These are phyloP conservation scores for Lithobates pipiens DNA, from an alignment of 2,797 vertebrate species.

Conservation along the genomic window DNA sequence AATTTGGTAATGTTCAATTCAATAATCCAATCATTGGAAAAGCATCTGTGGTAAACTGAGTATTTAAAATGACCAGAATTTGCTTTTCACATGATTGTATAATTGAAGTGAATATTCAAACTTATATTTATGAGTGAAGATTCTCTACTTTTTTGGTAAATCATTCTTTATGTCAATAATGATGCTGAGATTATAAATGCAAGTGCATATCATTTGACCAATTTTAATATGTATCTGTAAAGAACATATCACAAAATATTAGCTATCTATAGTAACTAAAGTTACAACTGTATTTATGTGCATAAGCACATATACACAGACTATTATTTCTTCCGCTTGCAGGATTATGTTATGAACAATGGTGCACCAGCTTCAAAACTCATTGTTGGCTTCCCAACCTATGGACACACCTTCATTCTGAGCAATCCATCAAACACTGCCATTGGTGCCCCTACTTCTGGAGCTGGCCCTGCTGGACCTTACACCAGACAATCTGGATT, in stretches of 20 bases:
- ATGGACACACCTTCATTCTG: constrained; percentile 78
- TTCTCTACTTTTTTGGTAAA: neutral
- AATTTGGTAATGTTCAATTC: neutral
- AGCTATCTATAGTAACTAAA: no score
- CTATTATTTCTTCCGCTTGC: neutral
- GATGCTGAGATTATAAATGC: neutral
- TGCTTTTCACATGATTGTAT: neutral
- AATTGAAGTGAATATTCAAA: neutral
- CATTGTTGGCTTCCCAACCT: constrained; percentile 83
- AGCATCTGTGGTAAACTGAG: neutral
- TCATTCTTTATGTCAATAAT: no score
- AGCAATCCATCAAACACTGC: constrained; percentile 67
- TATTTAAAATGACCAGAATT: no score
- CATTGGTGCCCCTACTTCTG: constrained; percentile 78
- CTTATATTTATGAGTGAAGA: neutral
- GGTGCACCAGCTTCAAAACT: constrained; percentile 78
- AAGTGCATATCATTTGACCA: neutral
- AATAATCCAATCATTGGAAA: no score
- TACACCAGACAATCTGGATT: constrained; percentile 82
- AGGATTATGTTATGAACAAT: constrained; percentile 77
- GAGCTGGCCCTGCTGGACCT: constrained; percentile 79
- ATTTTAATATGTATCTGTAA: neutral
- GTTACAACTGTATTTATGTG: no score
- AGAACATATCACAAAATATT: no score
- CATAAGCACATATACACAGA: neutral